Evolutionary conservation across 2,888 invertebrate genomes (phyloP).

Genomic region (Scrobipalpa atriplicella): DNA sequence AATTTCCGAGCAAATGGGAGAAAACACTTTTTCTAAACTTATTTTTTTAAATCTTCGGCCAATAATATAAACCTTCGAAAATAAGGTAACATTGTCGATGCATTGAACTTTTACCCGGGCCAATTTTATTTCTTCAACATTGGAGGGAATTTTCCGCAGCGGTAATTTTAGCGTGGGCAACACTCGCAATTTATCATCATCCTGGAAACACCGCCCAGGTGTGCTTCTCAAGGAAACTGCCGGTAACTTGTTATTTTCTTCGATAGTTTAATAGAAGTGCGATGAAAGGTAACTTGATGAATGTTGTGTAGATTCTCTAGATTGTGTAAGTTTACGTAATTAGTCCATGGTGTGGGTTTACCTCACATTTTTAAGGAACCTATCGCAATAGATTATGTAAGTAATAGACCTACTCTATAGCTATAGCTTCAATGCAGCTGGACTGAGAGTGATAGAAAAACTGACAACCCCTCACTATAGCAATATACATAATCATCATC

Average conservation of each 20-base stretch:
- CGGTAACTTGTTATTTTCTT: slow-evolving; percentile 26
- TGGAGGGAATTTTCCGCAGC: slow-evolving; percentile 52
- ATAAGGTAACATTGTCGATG: neutral
- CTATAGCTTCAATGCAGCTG: too few species aligned
- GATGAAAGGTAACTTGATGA: slow-evolving; percentile 23
- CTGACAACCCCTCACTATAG: too few species aligned
- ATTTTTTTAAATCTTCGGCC: too few species aligned
- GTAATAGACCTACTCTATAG: too few species aligned
- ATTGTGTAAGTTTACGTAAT: too few species aligned
- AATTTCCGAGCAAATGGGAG: too few species aligned
- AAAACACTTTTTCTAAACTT: too few species aligned
- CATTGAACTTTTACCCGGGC: neutral
- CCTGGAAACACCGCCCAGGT: slow-evolving; percentile 43
- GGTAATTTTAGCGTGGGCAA: slow-evolving; percentile 45
- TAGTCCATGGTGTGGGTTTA: too few species aligned
- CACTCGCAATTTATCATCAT: slow-evolving; percentile 55
- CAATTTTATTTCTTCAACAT: slow-evolving; percentile 25
- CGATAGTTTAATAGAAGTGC: slow-evolving; percentile 24
- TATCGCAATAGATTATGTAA: too few species aligned
- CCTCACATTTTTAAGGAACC: neutral
- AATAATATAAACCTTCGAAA: neutral
- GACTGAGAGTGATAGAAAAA: too few species aligned
- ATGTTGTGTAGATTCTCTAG: neutral
- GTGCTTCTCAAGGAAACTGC: slow-evolving; percentile 35
- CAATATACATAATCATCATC: too few species aligned